These are phyloP conservation scores for Cheilosia pagana DNA, from an alignment of 2,888 invertebrate species.

Conservation along the genomic window DNA sequence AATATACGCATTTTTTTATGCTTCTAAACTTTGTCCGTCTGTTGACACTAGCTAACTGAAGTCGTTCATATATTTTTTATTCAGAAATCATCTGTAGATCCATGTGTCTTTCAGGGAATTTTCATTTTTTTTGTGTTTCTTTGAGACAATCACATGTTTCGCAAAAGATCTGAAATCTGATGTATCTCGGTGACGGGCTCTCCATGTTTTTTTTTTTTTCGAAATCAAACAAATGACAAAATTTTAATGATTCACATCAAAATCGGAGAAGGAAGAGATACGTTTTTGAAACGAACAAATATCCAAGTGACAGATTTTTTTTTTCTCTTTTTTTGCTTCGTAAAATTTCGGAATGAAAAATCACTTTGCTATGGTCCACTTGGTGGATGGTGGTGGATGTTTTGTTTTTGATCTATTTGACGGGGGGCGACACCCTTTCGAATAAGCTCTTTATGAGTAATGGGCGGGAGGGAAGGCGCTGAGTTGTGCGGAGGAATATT, in stretches of 20 bases:
- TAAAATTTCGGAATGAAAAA: conserved; percentile 55
- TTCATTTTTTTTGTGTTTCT: not conserved
- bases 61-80: conserved; percentile 38
- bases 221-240: conserved; percentile 68
- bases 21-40: conserved; percentile 33
- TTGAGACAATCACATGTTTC: conserved; percentile 46
- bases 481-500: not conserved
- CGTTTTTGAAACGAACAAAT: conserved; percentile 24
- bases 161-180: conserved; percentile 26
- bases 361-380: conserved; percentile 62
- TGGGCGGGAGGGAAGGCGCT: not conserved
- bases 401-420: conserved; percentile 13
- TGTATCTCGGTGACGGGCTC: not conserved
- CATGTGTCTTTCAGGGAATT: conserved; percentile 35
- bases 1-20: conserved; percentile 18
- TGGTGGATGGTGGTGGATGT: conserved; percentile 22
- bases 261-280: conserved; percentile 46
- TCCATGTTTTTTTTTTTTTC: conserved; percentile 29
- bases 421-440: not conserved
- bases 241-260: conserved; percentile 71
- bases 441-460: conserved; percentile 10
- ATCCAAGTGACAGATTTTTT: conserved; percentile 42
- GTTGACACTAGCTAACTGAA: conserved; percentile 54
- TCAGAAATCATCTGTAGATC: conserved; percentile 54
- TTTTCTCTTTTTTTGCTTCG: conserved; percentile 19